Evolutionary conservation across 2,888 invertebrate genomes (phyloP), one percentile per base, ranked within the genome.

Genomic region (Mythimna albipuncta): DNA sequence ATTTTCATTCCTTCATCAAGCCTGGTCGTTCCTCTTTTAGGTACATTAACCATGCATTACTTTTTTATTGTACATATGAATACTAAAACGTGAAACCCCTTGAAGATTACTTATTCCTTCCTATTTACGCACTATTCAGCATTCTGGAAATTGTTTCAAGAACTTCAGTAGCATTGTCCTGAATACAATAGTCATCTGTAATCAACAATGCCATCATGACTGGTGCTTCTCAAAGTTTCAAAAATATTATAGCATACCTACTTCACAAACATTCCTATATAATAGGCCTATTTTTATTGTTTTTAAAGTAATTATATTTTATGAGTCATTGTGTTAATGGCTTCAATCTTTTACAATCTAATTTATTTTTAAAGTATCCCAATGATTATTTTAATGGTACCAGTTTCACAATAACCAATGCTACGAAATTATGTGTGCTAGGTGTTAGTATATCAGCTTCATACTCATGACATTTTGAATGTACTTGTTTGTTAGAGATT

Each of bases 191-290:
- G 65, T 68, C 65, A 79, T 62, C 50, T 65, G 50, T 47, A 58
- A 59, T 57, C 21, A 72, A 59, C 58, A 58, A 67, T 58, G 47
- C 64, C 54, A 65, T 54, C 26, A 62, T 26, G 44, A 66, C 66
- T 70, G 82, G 85, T 82, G 82, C 72, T 77, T 75, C 21, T 69
- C 35, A 65, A 54, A 6, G 13, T 80, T 74, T 47, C 16, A 55
- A 69, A 57, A 58, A 67, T 61, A 68, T 68, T 44, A 59, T 61
- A 26, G 65, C 59, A 26, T 68, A 83, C 38, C 61, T 75, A 64
- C 80, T 86, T 87, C 86, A 76, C 63, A 81, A 71, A 80, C 86
- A 86, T 86, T 87, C 86, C 86, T 84, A 79, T 77, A 72, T 54
- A 67, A 72, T 79, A 81, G 81, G 79, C 69, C 69, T 77, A 81